Conservation (phyloP, 2,113 vertebrate genomes). For the Emberiza fucata region DNA sequence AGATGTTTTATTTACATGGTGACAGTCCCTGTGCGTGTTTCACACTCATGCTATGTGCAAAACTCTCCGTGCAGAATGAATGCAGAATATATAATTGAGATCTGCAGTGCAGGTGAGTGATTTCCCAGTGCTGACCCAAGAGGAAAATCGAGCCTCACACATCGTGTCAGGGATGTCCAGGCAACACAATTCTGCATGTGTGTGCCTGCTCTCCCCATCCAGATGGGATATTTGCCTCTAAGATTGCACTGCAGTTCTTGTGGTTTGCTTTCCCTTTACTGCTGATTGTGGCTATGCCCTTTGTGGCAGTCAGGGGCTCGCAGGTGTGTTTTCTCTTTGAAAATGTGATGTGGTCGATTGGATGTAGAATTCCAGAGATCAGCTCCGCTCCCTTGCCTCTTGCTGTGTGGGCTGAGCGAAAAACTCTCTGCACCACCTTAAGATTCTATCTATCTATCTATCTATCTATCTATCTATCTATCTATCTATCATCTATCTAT, state of each 20-base stretch:
- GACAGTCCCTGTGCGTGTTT: conserved; percentile 2
- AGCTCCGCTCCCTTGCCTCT: not conserved
- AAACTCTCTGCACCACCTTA: not conserved
- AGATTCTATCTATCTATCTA: not conserved
- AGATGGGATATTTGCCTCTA: not conserved
- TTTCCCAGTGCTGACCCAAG: conserved; percentile 7
- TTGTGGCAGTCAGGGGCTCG: not conserved
- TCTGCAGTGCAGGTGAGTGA: conserved; percentile 52
- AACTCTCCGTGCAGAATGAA: conserved; percentile 9
- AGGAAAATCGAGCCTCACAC: not conserved
- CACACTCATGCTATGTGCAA: not conserved
- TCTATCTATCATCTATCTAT: not conserved
- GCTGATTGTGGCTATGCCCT: not conserved
- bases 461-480: not conserved
- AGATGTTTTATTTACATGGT: conserved; percentile 21
- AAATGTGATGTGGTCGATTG: not conserved
- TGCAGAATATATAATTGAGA: conserved; percentile 43
- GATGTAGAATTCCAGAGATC: not conserved
- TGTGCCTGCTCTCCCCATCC: not conserved
- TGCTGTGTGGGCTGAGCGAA: not conserved
- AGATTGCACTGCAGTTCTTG: not conserved
- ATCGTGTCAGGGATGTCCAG: not conserved
- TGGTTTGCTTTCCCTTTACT: not conserved
- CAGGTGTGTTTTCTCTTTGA: conserved; percentile 1
- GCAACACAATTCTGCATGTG: not conserved